Evolutionary conservation across 1,140 invertebrate genomes (phyloP), one percentile per base, ranked within the genome.

Genomic region (Solenopsis invicta): DNA sequence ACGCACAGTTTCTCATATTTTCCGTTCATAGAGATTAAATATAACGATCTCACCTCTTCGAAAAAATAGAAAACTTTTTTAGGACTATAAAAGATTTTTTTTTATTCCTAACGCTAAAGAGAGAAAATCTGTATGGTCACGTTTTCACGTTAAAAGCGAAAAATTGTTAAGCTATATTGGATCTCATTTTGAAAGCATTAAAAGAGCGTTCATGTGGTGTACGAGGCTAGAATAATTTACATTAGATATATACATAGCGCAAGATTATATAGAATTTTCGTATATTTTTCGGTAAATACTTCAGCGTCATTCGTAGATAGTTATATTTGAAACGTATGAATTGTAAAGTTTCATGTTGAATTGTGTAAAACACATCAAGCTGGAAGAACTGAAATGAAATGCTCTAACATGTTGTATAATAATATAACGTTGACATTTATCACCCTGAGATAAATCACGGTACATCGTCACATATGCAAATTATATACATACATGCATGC

Each of bases 151-250:
- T 74, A 12, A 84, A 74, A 61, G 41, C 24, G 69, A 84, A 74
- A 74, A 75, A 84, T 84, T 37, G 4, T 50, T 21, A 48, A 84
- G 41, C 69, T 62, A 50, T 37, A 84, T 37, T 37, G 5, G 1
- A 3, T 21, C 16, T 61, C 12, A 24, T 74, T 61, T 4, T 50
- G 24, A 48, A 41, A 62, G 24, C 24, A 48, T 61, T 74, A 84
- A 84, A 29, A 84, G 54, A 74, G 12, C 41, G 10, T 59, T 64
- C 4, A 75, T 37, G n/a, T 24, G 18, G 16, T 18, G 18, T 18
- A 45, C 54, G 24, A 62, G n/a, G 6, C 24, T 61, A 48, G 80
- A 84, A 84, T 74, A 72, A 82, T 84, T 75, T 75, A 84, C 45
- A 9, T n/a, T 50, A 34, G 18, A 4, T 16, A 24, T 29, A n/a